These are phyloP conservation scores for Caradrina kadenii DNA, from an alignment of 2,888 invertebrate genomes.

Conservation along the genomic window DNA sequence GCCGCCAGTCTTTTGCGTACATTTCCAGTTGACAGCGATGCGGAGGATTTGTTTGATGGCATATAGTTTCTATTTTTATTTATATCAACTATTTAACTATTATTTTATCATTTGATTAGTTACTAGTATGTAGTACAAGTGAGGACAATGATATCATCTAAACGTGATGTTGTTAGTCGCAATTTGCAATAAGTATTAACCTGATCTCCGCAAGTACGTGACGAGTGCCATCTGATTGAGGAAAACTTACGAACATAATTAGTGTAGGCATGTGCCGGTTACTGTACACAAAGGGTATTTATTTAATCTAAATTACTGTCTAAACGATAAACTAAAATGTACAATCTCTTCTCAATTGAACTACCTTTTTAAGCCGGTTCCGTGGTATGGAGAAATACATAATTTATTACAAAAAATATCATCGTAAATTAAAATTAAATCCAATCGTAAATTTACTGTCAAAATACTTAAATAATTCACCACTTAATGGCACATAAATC, in stretches of 20 bases:
- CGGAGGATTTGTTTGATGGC: no score
- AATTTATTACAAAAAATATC: no score
- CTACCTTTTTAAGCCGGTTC: neutral
- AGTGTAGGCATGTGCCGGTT: neutral
- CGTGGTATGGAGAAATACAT: neutral
- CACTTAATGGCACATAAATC: no score
- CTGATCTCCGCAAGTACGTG: neutral
- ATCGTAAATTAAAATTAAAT: no score
- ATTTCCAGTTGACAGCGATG: no score
- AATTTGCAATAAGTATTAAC: neutral
- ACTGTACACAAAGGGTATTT: neutral
- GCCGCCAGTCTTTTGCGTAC: no score
- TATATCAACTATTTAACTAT: no score
- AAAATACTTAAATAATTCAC: no score
- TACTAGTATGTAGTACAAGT: no score
- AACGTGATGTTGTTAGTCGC: conserved; percentile 2
- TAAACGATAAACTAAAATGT: neutral
- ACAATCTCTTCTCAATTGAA: neutral
- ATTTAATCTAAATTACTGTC: neutral
- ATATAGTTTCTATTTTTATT: no score
- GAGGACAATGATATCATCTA: neutral
- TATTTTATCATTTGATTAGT: no score
- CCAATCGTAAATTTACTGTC: no score
- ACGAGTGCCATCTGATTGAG: neutral
- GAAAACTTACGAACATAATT: neutral